Conservation (phyloP, 2,113 vertebrate species). For the Micronisus gabar region DNA sequence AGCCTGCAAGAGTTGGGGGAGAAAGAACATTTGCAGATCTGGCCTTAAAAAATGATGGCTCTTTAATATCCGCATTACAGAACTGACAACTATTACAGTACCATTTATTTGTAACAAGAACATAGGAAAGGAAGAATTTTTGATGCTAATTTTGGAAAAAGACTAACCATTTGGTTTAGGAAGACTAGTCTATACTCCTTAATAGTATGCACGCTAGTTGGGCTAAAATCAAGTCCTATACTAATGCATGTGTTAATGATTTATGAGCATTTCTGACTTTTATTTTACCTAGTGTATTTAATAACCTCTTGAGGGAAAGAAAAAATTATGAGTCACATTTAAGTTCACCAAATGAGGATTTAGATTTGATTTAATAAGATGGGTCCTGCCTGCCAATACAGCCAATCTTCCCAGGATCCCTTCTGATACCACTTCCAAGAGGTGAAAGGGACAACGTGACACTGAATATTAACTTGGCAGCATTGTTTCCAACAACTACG, state of each 20-base stretch:
- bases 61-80: not conserved
- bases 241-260: not conserved
- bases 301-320: not conserved
- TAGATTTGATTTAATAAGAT: not conserved
- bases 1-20: not conserved
- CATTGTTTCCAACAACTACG: not conserved
- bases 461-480: not conserved
- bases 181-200: not conserved
- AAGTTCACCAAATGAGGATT: not conserved
- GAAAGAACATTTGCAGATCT: not conserved
- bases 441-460: not conserved
- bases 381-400: not conserved
- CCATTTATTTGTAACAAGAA: not conserved
- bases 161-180: not conserved
- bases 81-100: not conserved
- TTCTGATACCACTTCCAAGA: not conserved
- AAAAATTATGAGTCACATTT: not conserved
- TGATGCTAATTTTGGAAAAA: not conserved
- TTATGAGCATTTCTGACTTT: not conserved
- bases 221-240: not conserved
- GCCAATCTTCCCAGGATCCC: not conserved
- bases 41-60: not conserved
- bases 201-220: not conserved
- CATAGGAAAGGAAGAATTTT: not conserved
- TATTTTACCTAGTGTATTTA: constrained; percentile 14